Evolutionary conservation across 2,113 vertebrate species (phyloP), one percentile per base, ranked within the genome.

Genomic region (Hemiprocne comata): DNA sequence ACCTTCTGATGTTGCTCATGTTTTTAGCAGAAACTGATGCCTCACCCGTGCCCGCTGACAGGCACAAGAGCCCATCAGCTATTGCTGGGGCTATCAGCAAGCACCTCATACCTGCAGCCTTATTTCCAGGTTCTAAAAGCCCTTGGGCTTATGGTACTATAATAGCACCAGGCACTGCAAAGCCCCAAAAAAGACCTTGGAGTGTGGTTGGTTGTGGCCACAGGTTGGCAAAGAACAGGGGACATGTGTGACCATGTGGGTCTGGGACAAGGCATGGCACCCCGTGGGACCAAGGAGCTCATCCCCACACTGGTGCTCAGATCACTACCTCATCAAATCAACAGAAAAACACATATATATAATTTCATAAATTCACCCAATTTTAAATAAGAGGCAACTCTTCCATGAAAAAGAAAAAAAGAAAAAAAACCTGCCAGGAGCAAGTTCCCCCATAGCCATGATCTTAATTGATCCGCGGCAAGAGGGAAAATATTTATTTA

Each of bases 11-110:
- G 50, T 14, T 17, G 36, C 83, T 84, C 34, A 76, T 62, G 87
- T 84, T 95, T 94, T 93, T 17, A 93, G 88, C 90, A 87, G 91
- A 73, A 92, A 48, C 66, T 34, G 67, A 95, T 70, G 17, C 13
- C 85, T 69, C 23, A 11, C 40, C 77, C 16, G 2, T 60, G 89
- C 70, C 74, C 0, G 0, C 69, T 14, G 38, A 87, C 28, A 54
- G 57, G 44, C 28, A 13, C 5, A 10, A 65, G 79, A 86, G 53
- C 58, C 87, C 44, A 9, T 42, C 16, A 73, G 51, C 36, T 6
- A 18, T 25, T 48, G 40, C 82, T 14, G 53, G 3, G 42, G 75
- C 85, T 36, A 33, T 40, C 11, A 54, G 50, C 85, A 72, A 84
- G 55, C 72, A 61, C 72, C 73, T 33, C 18, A 55, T 60, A 70